phyloP scores from a whole-genome alignment of 2,797 vertebrate genomes.

The Alauda arvensis region DNA sequence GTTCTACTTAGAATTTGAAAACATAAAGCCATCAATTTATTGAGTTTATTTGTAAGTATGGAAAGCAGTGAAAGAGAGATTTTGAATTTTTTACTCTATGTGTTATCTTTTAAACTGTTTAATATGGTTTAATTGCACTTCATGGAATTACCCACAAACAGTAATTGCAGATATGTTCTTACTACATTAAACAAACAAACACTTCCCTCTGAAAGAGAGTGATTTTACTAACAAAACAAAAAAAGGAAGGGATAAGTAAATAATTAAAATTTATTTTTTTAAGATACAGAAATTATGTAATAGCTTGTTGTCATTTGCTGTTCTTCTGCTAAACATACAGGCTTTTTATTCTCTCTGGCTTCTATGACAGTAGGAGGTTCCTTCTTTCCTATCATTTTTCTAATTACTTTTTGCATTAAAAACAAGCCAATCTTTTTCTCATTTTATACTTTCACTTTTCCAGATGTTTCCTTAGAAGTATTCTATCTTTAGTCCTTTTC shows the following conservation, averaged over 20 bases:
- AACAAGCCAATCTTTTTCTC: not conserved
- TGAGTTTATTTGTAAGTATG: slow-evolving; percentile 47
- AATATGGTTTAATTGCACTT: slow-evolving; percentile 47
- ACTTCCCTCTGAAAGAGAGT: not conserved
- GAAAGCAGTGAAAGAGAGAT: slow-evolving; percentile 51
- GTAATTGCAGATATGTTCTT: slow-evolving; percentile 47
- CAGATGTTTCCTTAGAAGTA: not conserved
- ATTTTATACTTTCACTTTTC: not conserved
- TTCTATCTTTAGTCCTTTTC: not conserved
- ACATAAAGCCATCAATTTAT: slow-evolving; percentile 63
- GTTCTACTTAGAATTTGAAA: slow-evolving; percentile 74
- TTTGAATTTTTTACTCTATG: slow-evolving; percentile 45
- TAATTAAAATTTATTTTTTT: not conserved
- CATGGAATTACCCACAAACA: slow-evolving; percentile 18
- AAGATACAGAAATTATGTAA: not conserved
- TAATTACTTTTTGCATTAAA: slow-evolving; percentile 9
- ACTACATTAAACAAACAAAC: not conserved
- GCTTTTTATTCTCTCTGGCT: not conserved
- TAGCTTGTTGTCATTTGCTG: not conserved
- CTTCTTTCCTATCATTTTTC: slow-evolving; percentile 7
- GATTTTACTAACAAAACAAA: slow-evolving; percentile 28
- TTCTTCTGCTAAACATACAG: not conserved
- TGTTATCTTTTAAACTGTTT: slow-evolving; percentile 55
- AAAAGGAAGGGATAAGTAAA: not conserved
- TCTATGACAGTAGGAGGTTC: slow-evolving; percentile 10